Base-by-base conservation (phyloP, 2,113 vertebrate species). In the Heloderma charlesbogerti region DNA sequence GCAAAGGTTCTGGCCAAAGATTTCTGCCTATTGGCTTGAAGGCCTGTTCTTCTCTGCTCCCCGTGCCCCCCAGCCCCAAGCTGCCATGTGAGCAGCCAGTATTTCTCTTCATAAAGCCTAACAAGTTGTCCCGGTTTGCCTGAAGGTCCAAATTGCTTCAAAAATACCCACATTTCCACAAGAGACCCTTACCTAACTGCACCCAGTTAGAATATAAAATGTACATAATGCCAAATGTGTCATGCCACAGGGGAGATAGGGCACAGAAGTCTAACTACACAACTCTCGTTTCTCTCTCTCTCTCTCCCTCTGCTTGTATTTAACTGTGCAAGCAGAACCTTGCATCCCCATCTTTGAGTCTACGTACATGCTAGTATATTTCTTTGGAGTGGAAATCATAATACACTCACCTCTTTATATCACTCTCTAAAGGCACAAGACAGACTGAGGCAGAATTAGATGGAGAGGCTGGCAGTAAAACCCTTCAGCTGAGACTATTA, bases 401-500 rank as follows among this genome's bases (percentile, higher is more conserved):
- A 63, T 63, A 45, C 60, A 0, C 1, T 72, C 77, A 93, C 89
- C 84, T 82, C 72, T 93, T 83, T 90, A 85, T 67, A 5, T 10
- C 48, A 1, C 88, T 91, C 66, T 78, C 8, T 1, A 1, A 89
- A 91, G 93, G 89, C 89, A 88, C 48, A 82, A 89, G 88, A 63
- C 72, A 89, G 93, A 74, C 85, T n/a, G 0, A 1, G 54, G 90
- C 87, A 72, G 7, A 1, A 74, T 57, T 89, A 2, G 93, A 91
- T 29, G 51, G 91, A 92, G 78, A 91, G 78, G 88, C 92, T 88
- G 83, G 89, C 92, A 88, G 89, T 93, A 87, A 95, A 95, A 96
- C 54, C 88, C 89, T 87, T 93, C 12, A 16, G 84, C 92, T 1
- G 87, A 91, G 87, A 90, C 90, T 0, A 0, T 90, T 87, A 48